Conservation (phyloP, 1,140 invertebrate genomes). For the Marisa cornuarietis region DNA sequence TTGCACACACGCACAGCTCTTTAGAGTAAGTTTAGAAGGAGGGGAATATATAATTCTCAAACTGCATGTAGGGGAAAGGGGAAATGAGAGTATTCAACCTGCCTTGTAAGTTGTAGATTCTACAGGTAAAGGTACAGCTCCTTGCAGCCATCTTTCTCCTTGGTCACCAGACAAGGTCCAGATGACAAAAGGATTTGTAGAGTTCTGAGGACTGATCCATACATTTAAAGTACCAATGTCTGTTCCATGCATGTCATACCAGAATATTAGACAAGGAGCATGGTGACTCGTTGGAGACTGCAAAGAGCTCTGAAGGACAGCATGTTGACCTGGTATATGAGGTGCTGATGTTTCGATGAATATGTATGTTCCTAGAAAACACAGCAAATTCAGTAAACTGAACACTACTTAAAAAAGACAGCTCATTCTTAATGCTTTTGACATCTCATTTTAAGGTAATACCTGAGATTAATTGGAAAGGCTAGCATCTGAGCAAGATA, state of each 20-base stretch:
- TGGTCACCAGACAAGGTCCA: slow-evolving; percentile 56
- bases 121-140: slow-evolving; percentile 38
- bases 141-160: slow-evolving; percentile 52
- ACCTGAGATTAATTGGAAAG: too few species aligned
- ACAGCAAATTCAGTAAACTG: neutral
- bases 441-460: too few species aligned
- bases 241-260: slow-evolving; percentile 80
- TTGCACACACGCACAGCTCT: too few species aligned
- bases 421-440: neutral
- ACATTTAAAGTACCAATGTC: slow-evolving; percentile 57
- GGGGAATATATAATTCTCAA: neutral
- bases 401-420: neutral
- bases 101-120: slow-evolving; percentile 35
- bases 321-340: slow-evolving; percentile 45
- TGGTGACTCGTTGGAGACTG: slow-evolving; percentile 30
- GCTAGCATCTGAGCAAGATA: too few species aligned
- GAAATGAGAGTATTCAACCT: neutral
- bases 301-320: slow-evolving; percentile 51
- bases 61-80: neutral
- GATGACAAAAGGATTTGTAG: slow-evolving; percentile 23
- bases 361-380: slow-evolving; percentile 48
- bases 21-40: too few species aligned
- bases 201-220: slow-evolving; percentile 37
- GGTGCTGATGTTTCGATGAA: slow-evolving; percentile 58
- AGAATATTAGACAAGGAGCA: slow-evolving; percentile 57